Base-by-base conservation (phyloP, 1,140 invertebrate genomes). In the Oedothorax gibbosus region DNA sequence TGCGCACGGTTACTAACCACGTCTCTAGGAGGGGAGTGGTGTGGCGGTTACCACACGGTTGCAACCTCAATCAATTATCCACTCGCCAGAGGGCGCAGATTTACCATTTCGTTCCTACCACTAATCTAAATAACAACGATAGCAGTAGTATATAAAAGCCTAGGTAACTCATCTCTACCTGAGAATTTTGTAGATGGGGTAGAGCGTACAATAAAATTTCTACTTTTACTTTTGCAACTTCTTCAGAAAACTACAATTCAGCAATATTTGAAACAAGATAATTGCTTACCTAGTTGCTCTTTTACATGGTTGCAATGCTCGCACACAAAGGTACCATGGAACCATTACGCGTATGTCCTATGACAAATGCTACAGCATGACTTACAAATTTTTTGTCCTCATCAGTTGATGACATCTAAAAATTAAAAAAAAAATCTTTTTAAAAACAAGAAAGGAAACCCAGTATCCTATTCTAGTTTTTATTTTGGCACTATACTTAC, bases 331-430 rank as follows among this genome's bases (percentile, higher is more conserved):
- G 18, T 20, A 82, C 80, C 62, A 73, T 73, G 35, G 35, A 35
- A 9, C 80, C 80, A 66, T 73, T 82, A 20, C 80, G 80, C 15
- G 68, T 69, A 64, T 82, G 80, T 21, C 80, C 80, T 2, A 82
- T 82, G 5, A 82, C 80, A 82, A 82, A 82, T 54, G 56, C 66
- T 64, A 82, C 80, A 15, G 80, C 80, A 51, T 82, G 56, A 54
- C 68, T 82, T 3, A 73, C 80, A 65, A 62, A 82, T 20, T 82
- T 82, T 64, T 73, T 82, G 54, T 81, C 78, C n/a, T 77, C 75
- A 49, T 35, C 72, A 12, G 20, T 49, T 6, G 57, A 51, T 51
- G 57, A 64, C 18, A 64, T n/a, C 75, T 77, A 18, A 10, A 7
- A 50, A 75, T 60, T 11, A 53, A 60, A 15, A 75, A 21, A 18